Base-by-base conservation (phyloP, 2,888 invertebrate genomes). In the Tryphoninae sp. region DNA sequence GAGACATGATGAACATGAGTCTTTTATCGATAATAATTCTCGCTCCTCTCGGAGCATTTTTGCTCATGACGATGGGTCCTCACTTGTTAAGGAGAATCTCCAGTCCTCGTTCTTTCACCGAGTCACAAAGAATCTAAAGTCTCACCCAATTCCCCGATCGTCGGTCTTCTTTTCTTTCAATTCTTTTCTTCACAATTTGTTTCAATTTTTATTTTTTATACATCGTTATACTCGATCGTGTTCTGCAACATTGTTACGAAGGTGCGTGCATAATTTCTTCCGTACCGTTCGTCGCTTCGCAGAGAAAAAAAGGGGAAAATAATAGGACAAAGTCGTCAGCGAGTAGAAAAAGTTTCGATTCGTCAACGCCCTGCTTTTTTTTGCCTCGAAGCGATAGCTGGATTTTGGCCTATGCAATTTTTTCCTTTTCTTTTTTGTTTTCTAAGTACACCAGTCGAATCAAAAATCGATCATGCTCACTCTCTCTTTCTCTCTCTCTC, bases 211-310 rank as follows among this genome's bases (percentile, higher is more conserved):
- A 33, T 33, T 61, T 80, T 76, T 80, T 69, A 76, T 75, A 82
- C 82, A 83, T 82, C 72, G 68, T 78, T 82, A 67, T 77, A 72
- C 67, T 75, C 75, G 49, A 33, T 33, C 33, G 33, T 4, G 33
- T 51, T 82, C 68, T 61, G 78, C 58, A 80, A 82, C 68, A 80
- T 78, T 33, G 4, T 33, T 33, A 33, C 26, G 26, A 33, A 33
- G 33, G 68, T 82, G 76, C 23, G 68, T 81, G 81, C 69, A 81
- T 69, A 78, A 78, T 78, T 74, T 64, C 62, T 75, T 81, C 49
- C 68, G n/a, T 55, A 45, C 4, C 45, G 11, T 45, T 13, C 45
- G 45, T 45, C 9, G 33, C 6, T 33, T 33, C 1, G 33, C 3
- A 33, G 6, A 6, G 6, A 6, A 4, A 33, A 33, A 33, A 33